Evolutionary conservation across 2,888 invertebrate species (phyloP).

Genomic region (Drosophila infuscata): DNA sequence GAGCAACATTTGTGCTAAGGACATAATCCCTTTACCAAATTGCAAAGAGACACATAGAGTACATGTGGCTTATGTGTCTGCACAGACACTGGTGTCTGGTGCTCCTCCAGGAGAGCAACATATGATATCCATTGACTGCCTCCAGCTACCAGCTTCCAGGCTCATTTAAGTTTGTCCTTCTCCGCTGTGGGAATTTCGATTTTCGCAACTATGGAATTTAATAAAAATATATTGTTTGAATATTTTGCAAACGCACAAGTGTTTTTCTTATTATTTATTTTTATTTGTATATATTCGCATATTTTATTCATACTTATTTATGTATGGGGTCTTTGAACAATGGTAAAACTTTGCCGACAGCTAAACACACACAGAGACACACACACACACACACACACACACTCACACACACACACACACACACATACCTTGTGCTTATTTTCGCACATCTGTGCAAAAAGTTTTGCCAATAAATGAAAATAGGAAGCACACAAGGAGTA

Average conservation of each 20-base stretch:
- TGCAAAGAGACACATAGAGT: conserved; percentile 3
- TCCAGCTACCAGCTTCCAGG: conserved; percentile 6
- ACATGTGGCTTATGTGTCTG: conserved; percentile 4
- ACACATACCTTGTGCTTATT: conserved; percentile 41
- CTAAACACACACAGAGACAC: conserved; percentile 43
- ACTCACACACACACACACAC: not conserved
- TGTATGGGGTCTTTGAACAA: conserved; percentile 56
- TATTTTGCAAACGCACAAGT: conserved; percentile 19
- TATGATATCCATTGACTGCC: conserved; percentile 18
- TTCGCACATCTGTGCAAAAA: conserved; percentile 68
- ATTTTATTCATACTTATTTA: conserved; percentile 49
- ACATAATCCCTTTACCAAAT: conserved; percentile 50
- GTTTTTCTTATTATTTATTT: conserved; percentile 9
- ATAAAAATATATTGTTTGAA: conserved; percentile 38
- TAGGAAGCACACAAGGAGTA: conserved; percentile 66
- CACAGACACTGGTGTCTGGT: not conserved
- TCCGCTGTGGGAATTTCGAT: conserved; percentile 9
- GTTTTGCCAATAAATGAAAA: conserved; percentile 79
- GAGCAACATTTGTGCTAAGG: conserved; percentile 33
- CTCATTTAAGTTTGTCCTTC: conserved; percentile 22
- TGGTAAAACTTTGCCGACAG: conserved; percentile 68
- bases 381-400: not conserved
- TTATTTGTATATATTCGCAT: conserved; percentile 7
- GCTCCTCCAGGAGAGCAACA: conserved; percentile 8
- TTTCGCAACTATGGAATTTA: conserved; percentile 36